A percentile compares a stretch with the other conserved stretches of the same genome.
phyloP scores from a whole-genome alignment of 1,140 invertebrate species.

The Campodea augens region DNA sequence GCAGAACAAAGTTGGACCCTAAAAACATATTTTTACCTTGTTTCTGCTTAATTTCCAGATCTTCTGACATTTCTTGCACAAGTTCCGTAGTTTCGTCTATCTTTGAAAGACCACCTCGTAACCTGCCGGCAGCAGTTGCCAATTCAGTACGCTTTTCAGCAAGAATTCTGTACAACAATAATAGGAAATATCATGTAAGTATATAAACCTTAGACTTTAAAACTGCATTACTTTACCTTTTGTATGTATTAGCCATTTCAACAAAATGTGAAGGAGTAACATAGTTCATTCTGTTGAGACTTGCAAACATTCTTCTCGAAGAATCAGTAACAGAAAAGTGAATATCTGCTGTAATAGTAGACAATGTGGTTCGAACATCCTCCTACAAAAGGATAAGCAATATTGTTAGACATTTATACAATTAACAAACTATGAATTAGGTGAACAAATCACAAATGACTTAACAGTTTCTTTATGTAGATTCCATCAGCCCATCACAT shows the following conservation, averaged over 20 bases:
- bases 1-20: too few species aligned
- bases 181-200: background rate
- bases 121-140: constrained; percentile 45
- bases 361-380: constrained; percentile 34
- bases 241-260: constrained; percentile 60
- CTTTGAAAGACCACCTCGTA: constrained; percentile 52
- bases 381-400: too few species aligned
- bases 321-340: constrained; percentile 51
- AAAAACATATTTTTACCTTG: too few species aligned
- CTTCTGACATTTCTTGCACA: background rate
- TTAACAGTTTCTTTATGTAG: too few species aligned
- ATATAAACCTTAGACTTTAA: constrained; percentile 2
- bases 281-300: constrained; percentile 64
- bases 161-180: constrained; percentile 36
- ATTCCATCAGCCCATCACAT: too few species aligned
- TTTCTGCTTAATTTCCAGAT: too few species aligned
- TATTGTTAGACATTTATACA: too few species aligned
- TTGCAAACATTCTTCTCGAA: constrained; percentile 44
- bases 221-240: constrained; percentile 33
- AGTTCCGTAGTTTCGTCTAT: constrained; percentile 38
- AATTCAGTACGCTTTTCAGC: constrained; percentile 45
- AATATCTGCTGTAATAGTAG: constrained; percentile 51
- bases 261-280: constrained; percentile 70
- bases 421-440: too few species aligned
- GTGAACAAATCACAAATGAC: too few species aligned